These are phyloP conservation scores for Amblyopsis hoosieri DNA, from an alignment of 2,797 vertebrate species.

Conservation along the genomic window DNA sequence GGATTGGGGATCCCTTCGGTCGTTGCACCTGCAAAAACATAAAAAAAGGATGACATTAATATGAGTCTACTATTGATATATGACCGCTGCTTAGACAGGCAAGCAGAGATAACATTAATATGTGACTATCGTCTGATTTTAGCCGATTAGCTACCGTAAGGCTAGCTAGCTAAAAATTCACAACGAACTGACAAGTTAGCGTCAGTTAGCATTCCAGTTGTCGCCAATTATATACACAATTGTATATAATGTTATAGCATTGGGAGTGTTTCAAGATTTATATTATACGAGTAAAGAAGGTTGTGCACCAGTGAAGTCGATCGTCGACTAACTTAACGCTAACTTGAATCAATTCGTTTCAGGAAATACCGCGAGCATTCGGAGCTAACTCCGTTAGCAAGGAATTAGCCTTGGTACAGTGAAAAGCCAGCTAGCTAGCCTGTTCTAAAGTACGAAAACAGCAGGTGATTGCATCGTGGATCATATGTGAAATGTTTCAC, in stretches of 20 bases:
- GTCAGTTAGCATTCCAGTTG: not conserved
- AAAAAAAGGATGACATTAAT: conserved; percentile 29
- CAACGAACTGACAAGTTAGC: conserved; percentile 2
- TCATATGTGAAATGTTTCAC: not conserved
- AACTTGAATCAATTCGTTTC: conserved; percentile 2
- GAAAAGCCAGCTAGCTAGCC: not conserved
- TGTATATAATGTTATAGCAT: no score
- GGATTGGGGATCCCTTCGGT: conserved; percentile 97
- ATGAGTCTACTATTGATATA: no score
- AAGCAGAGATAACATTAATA: conserved; percentile 7
- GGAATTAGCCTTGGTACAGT: conserved; percentile 35
- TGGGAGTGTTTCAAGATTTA: no score
- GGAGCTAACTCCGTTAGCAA: conserved; percentile 37
- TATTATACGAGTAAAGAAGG: not conserved
- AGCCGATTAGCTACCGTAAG: conserved; percentile 24
- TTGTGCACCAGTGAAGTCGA: not conserved
- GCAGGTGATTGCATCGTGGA: not conserved
- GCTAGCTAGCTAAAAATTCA: not conserved
- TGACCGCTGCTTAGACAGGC: not conserved
- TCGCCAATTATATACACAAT: not conserved
- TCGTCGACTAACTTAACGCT: not conserved
- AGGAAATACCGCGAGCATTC: conserved; percentile 24
- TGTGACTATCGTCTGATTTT: not conserved
- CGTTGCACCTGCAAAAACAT: conserved; percentile 89
- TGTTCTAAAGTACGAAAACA: not conserved